phyloP scores from a whole-genome alignment of 1,140 invertebrate genomes.

The Eubasilissa regina region DNA sequence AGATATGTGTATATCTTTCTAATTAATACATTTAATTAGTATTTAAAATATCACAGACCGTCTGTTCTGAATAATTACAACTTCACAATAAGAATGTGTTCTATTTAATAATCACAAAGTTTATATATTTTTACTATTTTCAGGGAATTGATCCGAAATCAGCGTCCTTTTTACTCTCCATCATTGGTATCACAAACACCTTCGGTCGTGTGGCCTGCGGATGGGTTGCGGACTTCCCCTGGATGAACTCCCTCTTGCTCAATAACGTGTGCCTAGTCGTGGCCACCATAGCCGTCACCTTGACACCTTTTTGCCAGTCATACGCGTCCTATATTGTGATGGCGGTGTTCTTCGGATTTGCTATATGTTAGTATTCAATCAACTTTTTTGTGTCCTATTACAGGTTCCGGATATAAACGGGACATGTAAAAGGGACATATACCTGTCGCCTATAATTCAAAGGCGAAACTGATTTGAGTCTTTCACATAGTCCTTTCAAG shows the following conservation, averaged over 20 bases:
- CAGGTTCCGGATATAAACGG: too few species aligned
- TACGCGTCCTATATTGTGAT: constrained; percentile 86
- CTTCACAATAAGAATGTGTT: too few species aligned
- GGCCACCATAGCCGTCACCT: constrained; percentile 87
- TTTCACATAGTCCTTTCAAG: too few species aligned
- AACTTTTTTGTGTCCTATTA: too few species aligned
- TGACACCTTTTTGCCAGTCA: constrained; percentile 87
- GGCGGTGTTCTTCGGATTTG: constrained; percentile 94
- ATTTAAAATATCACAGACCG: too few species aligned
- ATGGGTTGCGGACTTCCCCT: constrained; percentile 87
- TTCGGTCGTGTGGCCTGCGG: constrained; percentile 90
- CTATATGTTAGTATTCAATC: constrained; percentile 85
- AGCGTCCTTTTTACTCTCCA: constrained; percentile 92
- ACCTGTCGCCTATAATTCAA: too few species aligned
- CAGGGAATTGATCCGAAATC: constrained; percentile 82
- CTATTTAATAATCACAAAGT: too few species aligned
- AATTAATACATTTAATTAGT: too few species aligned
- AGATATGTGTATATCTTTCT: too few species aligned
- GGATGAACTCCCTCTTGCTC: constrained; percentile 91
- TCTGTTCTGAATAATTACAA: too few species aligned
- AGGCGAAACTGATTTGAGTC: too few species aligned
- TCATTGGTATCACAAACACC: constrained; percentile 97
- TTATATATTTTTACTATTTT: constrained; percentile 59
- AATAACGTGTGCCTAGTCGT: constrained; percentile 96
- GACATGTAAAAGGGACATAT: too few species aligned